These are phyloP conservation scores for Phrynocephalus forsythii DNA, from an alignment of 2,797 vertebrate species.

Conservation along the genomic window DNA sequence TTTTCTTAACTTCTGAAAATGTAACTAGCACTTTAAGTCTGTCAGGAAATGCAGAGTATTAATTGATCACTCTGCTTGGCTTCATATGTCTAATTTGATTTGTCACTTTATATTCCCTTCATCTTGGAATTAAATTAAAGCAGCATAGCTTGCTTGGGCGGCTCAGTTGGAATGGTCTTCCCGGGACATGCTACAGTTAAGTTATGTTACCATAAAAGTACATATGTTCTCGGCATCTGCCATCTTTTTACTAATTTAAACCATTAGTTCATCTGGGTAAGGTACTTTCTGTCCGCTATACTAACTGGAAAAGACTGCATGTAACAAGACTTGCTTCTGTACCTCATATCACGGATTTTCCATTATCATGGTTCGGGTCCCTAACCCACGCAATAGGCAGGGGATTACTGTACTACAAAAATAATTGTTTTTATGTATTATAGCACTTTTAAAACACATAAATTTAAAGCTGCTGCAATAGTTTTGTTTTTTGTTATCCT, in stretches of 20 bases:
- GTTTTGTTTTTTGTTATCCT: not conserved
- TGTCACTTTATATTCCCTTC: slow-evolving; percentile 27
- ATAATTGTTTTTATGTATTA: no score
- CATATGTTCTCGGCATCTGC: not conserved
- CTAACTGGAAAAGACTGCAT: not conserved
- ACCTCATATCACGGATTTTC: no score
- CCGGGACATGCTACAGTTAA: not conserved
- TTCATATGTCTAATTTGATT: slow-evolving; percentile 7
- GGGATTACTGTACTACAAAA: no score
- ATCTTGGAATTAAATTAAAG: slow-evolving; percentile 35
- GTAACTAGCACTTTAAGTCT: no score
- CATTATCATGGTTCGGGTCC: no score
- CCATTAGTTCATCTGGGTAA: not conserved
- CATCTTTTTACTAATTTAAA: not conserved
- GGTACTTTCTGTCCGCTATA: not conserved
- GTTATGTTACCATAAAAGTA: not conserved
- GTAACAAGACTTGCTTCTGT: not conserved
- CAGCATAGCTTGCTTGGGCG: slow-evolving; percentile 5
- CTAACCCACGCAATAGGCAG: no score
- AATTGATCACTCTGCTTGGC: no score
- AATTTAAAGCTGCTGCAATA: no score
- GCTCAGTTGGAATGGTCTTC: not conserved
- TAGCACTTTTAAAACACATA: no score
- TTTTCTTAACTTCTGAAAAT: no score
- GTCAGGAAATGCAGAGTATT: no score